Percentiles rank a stretch among this genome's conserved stretches.
These are phyloP conservation scores for Perithous albicinctus DNA, from an alignment of 2,888 invertebrate genomes.

Conservation along the genomic window DNA sequence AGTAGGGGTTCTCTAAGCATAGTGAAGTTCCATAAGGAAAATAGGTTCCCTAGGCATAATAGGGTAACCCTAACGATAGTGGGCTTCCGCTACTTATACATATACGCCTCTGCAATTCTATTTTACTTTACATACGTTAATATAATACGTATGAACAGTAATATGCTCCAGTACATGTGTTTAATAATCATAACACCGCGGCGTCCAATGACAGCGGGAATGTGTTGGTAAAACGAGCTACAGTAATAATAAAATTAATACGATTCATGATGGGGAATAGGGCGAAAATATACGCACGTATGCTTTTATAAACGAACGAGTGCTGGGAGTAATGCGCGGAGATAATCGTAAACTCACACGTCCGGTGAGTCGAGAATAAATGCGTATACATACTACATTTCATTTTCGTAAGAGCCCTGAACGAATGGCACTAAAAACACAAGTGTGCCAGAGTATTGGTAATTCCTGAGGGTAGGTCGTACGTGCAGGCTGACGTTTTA, in stretches of 20 bases:
- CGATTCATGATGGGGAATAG: background rate
- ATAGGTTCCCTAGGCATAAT: too few species aligned
- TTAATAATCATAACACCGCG: background rate
- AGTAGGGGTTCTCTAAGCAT: too few species aligned
- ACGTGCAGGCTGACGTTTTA: background rate
- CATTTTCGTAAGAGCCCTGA: background rate
- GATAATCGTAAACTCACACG: slow-evolving; percentile 26
- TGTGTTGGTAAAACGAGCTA: background rate
- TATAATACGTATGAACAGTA: background rate
- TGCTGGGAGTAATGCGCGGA: background rate
- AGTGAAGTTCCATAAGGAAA: too few species aligned
- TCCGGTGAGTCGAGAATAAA: slow-evolving; percentile 7
- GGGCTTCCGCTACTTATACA: too few species aligned
- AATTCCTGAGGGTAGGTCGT: background rate
- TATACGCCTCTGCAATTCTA: background rate
- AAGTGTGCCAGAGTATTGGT: background rate
- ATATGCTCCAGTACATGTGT: background rate
- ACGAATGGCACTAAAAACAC: background rate
- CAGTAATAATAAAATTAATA: slow-evolving; percentile 5
- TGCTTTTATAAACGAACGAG: slow-evolving; percentile 4
- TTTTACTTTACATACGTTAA: background rate
- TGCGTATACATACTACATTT: slow-evolving; percentile 9
- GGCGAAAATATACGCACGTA: background rate
- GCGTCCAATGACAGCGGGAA: too few species aligned
- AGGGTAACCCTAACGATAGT: too few species aligned